A percentile compares a stretch with the other conserved stretches of the same genome.
These are phyloP conservation scores for Epinephelus moara DNA, from an alignment of 2,113 vertebrate genomes.

Conservation along the genomic window DNA sequence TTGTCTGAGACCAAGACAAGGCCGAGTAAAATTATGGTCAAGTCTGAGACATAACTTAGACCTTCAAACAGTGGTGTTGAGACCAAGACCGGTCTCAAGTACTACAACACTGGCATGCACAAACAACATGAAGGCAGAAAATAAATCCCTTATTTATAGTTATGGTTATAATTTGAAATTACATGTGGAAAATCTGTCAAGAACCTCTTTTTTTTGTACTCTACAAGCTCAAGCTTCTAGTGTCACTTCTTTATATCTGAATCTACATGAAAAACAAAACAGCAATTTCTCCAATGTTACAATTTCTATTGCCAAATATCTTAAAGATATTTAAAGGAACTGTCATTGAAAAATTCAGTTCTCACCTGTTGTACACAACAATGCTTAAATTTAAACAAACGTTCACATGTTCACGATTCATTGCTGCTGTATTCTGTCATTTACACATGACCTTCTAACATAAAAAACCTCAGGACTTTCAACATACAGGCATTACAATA, in stretches of 20 bases:
- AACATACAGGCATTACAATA: conserved; percentile 4
- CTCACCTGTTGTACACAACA: neutral
- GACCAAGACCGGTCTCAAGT: no score
- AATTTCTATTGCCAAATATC: neutral
- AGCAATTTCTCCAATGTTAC: neutral
- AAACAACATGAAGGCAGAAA: neutral
- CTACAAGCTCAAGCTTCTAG: neutral
- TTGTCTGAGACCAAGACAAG: no score
- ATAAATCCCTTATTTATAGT: neutral
- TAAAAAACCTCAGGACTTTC: conserved; percentile 16
- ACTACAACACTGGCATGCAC: neutral
- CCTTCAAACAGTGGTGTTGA: no score
- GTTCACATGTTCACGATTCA: neutral
- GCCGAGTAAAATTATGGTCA: no score
- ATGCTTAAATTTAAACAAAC: neutral
- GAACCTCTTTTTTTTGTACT: neutral
- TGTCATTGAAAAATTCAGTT: neutral
- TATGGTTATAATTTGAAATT: neutral
- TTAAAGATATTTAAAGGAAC: neutral
- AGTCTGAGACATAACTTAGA: no score
- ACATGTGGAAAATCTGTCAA: no score
- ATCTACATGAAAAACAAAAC: neutral
- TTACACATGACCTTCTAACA: conserved; percentile 34
- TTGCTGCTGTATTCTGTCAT: neutral
- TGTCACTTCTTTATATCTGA: neutral